Conservation (phyloP, 2,113 vertebrate genomes). For the Osmerus mordax region DNA sequence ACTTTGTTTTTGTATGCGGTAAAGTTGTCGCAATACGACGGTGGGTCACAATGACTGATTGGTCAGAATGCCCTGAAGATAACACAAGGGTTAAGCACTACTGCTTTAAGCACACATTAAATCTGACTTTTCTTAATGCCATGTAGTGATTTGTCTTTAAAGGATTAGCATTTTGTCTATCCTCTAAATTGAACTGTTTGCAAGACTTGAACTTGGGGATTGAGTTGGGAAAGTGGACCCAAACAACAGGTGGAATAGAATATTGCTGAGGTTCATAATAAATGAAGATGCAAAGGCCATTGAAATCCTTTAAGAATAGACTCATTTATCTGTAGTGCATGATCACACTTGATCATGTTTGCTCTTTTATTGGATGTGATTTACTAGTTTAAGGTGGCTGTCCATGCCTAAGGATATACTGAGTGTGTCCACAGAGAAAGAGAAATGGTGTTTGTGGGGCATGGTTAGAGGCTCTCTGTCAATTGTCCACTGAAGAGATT, state of each 20-base stretch:
- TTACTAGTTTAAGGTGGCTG: neutral
- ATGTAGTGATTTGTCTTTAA: slow-evolving; percentile 51
- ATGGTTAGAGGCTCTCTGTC: slow-evolving; percentile 34
- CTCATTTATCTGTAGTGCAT: no score
- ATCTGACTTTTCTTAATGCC: slow-evolving; percentile 21
- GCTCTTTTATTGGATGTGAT: no score
- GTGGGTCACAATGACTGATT: no score
- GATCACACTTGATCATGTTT: no score
- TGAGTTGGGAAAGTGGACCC: slow-evolving; percentile 25
- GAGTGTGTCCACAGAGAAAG: slow-evolving; percentile 29
- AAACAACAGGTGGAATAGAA: slow-evolving; percentile 13
- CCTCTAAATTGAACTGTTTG: slow-evolving; percentile 55
- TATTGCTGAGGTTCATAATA: slow-evolving; percentile 7
- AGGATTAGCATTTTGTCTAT: slow-evolving; percentile 51
- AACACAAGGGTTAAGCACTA: no score
- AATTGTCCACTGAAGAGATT: slow-evolving; percentile 33
- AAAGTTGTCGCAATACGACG: no score
- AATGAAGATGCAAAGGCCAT: neutral
- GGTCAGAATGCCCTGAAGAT: no score
- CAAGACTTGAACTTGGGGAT: slow-evolving; percentile 32
- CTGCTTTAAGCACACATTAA: slow-evolving; percentile 18
- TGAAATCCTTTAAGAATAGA: neutral
- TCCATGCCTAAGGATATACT: slow-evolving; percentile 20
- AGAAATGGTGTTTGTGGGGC: slow-evolving; percentile 24
- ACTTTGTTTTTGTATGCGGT: no score